Conservation (phyloP, 2,113 vertebrate genomes). For the Eulacestoma nigropectus region DNA sequence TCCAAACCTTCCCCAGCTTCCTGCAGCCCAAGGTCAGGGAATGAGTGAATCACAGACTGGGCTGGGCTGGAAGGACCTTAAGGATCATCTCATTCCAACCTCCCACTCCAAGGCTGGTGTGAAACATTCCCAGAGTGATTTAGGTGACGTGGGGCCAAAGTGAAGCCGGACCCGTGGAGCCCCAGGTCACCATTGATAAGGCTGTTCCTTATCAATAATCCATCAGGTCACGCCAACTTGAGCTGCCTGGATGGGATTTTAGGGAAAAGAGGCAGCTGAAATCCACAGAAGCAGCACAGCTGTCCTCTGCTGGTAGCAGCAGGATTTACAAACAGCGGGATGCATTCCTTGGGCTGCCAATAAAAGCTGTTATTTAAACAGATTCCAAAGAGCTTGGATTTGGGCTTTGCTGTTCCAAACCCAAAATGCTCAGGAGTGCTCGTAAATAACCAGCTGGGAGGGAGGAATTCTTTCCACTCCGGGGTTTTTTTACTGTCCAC, state of each 20-base stretch:
- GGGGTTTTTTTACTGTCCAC: background rate
- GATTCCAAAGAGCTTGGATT: background rate
- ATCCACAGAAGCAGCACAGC: background rate
- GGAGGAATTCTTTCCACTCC: slow-evolving; percentile 8
- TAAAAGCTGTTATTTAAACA: background rate
- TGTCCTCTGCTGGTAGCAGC: slow-evolving; percentile 23
- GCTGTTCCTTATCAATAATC: background rate
- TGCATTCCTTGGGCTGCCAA: background rate
- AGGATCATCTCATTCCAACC: background rate
- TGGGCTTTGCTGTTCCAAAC: background rate
- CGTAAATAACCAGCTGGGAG: background rate
- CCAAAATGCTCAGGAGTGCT: background rate
- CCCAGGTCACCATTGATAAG: background rate
- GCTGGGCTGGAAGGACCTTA: background rate
- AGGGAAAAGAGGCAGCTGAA: background rate
- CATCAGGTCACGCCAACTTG: fast-evolving
- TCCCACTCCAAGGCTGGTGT: background rate
- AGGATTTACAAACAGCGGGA: background rate
- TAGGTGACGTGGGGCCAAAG: fast-evolving
- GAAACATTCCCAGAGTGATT: background rate
- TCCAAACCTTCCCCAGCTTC: background rate
- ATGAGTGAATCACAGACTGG: background rate
- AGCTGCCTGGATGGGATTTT: background rate
- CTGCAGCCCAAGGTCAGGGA: background rate
- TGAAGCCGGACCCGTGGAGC: fast-evolving